Conservation (phyloP, 2,113 vertebrate species). For the Oreochromis niloticus region DNA sequence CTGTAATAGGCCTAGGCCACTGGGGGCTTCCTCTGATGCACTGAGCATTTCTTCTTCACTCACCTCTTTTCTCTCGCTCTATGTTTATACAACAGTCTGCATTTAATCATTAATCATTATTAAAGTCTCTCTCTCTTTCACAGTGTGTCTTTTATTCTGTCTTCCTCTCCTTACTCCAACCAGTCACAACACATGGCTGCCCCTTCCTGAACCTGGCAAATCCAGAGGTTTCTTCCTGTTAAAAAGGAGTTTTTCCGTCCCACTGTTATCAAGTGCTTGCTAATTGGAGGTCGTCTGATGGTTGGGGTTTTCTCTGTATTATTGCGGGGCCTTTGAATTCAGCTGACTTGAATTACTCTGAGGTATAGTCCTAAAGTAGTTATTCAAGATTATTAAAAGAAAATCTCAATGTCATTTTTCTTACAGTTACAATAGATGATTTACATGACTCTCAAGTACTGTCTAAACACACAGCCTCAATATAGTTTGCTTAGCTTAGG, state of each 20-base stretch:
- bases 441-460: too few species aligned
- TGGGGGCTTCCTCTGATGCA: not conserved
- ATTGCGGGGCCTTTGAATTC: not conserved
- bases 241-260: not conserved
- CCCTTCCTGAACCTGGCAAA: not conserved
- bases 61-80: not conserved
- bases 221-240: not conserved
- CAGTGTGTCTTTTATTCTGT: not conserved
- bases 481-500: not conserved
- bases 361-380: too few species aligned
- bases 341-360: too few species aligned
- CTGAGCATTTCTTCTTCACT: not conserved
- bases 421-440: too few species aligned
- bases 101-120: not conserved
- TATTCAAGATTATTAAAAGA: too few species aligned
- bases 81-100: not conserved
- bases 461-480: not conserved
- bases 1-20: not conserved
- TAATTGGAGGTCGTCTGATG: not conserved
- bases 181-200: not conserved
- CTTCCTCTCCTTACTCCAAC: not conserved
- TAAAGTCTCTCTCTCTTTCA: not conserved
- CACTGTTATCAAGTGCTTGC: not conserved
- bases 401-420: too few species aligned
- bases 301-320: not conserved